A percentile compares a stretch with the other conserved stretches of the same genome.
These are phyloP conservation scores for Mirounga angustirostris DNA, from an alignment of 2,113 vertebrate species.

Conservation along the genomic window DNA sequence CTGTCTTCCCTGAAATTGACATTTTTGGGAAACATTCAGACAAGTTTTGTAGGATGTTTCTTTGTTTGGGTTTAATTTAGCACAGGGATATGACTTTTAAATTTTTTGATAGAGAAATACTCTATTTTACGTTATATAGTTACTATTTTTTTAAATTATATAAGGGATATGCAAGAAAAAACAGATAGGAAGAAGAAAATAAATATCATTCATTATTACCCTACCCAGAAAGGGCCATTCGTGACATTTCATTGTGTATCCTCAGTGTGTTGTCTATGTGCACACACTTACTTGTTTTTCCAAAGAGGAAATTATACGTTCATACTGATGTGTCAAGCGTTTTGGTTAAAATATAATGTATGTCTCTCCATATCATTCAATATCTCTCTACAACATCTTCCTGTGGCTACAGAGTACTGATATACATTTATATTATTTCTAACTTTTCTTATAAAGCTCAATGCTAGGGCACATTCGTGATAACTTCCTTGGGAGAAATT, in stretches of 20 bases:
- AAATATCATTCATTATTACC: not conserved
- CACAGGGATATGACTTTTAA: not conserved
- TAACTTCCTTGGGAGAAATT: not conserved
- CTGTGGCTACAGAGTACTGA: not conserved
- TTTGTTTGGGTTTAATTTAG: not conserved
- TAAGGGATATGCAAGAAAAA: not conserved
- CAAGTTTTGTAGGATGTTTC: not conserved
- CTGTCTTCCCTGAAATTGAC: not conserved
- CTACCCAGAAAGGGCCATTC: not conserved
- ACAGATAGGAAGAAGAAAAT: not conserved
- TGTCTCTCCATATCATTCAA: not conserved
- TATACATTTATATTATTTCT: not conserved
- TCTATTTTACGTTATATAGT: not conserved
- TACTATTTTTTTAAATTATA: constrained; percentile 6
- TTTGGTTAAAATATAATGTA: not conserved
- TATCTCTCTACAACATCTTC: not conserved
- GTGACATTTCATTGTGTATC: not conserved
- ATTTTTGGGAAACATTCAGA: not conserved
- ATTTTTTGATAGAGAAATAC: not conserved
- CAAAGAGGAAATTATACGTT: not conserved
- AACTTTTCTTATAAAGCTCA: not conserved
- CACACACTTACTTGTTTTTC: not conserved
- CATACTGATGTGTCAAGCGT: not conserved
- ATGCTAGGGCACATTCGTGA: not conserved
- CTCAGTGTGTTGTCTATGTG: not conserved